Evolutionary conservation across 2,888 invertebrate species (phyloP).

Genomic region (Chesias legatella): DNA sequence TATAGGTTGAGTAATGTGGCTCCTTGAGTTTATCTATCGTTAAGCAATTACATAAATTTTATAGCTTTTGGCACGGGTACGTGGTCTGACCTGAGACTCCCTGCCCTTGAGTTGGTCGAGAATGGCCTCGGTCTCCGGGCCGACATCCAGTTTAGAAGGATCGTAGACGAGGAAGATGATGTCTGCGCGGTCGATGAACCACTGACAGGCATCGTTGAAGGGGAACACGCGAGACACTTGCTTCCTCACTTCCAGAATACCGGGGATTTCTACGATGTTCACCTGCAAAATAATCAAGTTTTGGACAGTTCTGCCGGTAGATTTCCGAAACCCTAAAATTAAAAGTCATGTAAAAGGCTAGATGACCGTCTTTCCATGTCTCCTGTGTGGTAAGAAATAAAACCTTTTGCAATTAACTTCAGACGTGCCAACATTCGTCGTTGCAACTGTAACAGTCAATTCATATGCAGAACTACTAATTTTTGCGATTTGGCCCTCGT

Average conservation of each 20-base stretch:
- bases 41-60: conserved; percentile 2
- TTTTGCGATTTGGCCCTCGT: too few species aligned
- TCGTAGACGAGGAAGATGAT: conserved; percentile 97
- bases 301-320: not conserved
- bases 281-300: conserved; percentile 80
- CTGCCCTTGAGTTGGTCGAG: conserved; percentile 96
- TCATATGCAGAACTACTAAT: too few species aligned
- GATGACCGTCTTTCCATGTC: too few species aligned
- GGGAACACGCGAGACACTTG: conserved; percentile 96
- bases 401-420: too few species aligned
- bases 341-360: too few species aligned
- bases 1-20: too few species aligned
- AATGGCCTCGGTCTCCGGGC: conserved; percentile 96
- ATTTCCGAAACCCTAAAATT: too few species aligned
- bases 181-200: conserved; percentile 98
- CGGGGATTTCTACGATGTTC: conserved; percentile 97
- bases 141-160: conserved; percentile 96
- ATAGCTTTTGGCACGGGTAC: conserved; percentile 5
- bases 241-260: conserved; percentile 95
- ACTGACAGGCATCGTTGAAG: conserved; percentile 97
- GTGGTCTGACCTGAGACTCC: conserved; percentile 87
- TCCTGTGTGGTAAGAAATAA: too few species aligned
- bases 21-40: too few species aligned
- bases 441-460: too few species aligned
- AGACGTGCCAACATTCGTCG: too few species aligned